Evolutionary conservation across 2,113 vertebrate genomes (phyloP).

Genomic region (Lates calcarifer): DNA sequence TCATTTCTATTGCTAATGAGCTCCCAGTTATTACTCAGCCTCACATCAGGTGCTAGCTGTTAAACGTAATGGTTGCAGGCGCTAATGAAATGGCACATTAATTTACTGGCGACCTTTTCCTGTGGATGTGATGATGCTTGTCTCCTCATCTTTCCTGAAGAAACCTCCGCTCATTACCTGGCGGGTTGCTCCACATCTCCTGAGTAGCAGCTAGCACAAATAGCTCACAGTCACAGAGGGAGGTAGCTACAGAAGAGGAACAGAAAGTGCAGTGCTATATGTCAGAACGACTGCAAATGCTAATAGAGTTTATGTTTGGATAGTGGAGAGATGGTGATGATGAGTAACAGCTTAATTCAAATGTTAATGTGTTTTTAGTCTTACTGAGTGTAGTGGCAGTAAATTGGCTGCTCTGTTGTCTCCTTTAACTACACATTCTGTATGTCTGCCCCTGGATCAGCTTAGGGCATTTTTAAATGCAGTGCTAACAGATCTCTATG

Average conservation of each 20-base stretch:
- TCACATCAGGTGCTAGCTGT: constrained; percentile 39
- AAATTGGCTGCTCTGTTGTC: background rate
- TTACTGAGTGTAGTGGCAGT: background rate
- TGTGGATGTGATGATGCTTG: constrained; percentile 12
- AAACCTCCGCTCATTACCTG: constrained; percentile 51
- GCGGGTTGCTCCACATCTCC: constrained; percentile 3
- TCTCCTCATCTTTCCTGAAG: constrained; percentile 39
- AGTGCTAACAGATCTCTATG: constrained; percentile 22
- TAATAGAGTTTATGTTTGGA: constrained; percentile 35
- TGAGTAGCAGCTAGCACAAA: constrained; percentile 22
- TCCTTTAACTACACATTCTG: background rate
- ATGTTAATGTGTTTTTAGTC: constrained; percentile 32
- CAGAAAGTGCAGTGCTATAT: constrained; percentile 27
- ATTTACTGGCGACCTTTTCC: constrained; percentile 61
- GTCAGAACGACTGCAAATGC: constrained; percentile 15
- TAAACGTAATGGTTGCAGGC: background rate
- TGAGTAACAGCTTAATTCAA: constrained; percentile 22
- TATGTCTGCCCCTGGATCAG: constrained; percentile 16
- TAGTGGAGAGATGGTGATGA: background rate
- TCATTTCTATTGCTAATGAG: constrained; percentile 39
- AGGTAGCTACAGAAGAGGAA: constrained; percentile 30
- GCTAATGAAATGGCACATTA: constrained; percentile 53
- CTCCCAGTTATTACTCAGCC: constrained; percentile 26
- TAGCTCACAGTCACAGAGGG: constrained; percentile 27
- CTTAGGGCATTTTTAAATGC: constrained; percentile 1